Evolutionary conservation across 2,888 invertebrate species (phyloP).

Genomic region (Nowickia ferox): DNA sequence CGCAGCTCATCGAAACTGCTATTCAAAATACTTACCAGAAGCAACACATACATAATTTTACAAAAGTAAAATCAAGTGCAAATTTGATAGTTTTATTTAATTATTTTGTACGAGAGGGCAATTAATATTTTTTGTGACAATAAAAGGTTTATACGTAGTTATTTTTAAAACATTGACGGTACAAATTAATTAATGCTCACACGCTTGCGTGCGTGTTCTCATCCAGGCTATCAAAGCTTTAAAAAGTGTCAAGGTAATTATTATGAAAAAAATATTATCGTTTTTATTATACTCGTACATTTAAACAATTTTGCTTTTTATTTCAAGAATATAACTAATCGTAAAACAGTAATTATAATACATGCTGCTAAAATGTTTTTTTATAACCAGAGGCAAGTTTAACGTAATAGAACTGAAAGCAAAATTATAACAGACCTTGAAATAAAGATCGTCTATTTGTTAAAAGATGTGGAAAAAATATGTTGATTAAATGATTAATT

Average conservation of each 20-base stretch:
- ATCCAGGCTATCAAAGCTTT: neutral
- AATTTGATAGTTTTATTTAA: slow-evolving; percentile 1
- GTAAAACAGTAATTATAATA: neutral
- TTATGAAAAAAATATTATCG: neutral
- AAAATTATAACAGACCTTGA: no score
- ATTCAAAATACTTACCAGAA: neutral
- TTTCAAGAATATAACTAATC: neutral
- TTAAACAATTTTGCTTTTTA: neutral
- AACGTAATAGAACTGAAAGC: neutral
- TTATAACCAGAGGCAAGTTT: neutral
- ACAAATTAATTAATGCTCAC: slow-evolving; percentile 23
- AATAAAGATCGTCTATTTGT: no score
- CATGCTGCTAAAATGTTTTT: neutral
- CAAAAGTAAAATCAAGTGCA: neutral
- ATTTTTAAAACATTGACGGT: slow-evolving; percentile 6
- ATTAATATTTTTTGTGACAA: neutral
- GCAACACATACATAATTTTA: neutral
- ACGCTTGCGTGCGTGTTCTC: neutral
- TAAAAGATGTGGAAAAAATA: no score
- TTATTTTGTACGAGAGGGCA: slow-evolving; percentile 14
- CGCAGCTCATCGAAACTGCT: neutral
- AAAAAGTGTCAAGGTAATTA: slow-evolving; percentile 45
- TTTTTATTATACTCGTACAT: neutral
- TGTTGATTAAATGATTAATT: no score
- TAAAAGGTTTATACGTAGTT: slow-evolving; percentile 8